Percentiles rank a stretch among this genome's conserved stretches.
Conservation (phyloP, 2,888 invertebrate species). For the Philereme transversata region DNA sequence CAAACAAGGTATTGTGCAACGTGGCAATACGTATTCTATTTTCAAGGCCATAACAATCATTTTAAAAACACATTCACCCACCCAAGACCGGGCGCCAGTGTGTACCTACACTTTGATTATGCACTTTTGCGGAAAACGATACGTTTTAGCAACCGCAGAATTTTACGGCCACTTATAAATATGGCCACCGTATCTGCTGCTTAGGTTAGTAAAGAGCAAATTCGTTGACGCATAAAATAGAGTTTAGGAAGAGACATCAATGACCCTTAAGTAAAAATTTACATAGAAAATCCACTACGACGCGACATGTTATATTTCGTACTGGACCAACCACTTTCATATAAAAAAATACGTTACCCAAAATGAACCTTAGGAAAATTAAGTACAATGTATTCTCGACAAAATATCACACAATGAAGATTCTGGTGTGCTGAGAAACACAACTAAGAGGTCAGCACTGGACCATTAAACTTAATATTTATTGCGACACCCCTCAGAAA, state of each 20-base stretch:
- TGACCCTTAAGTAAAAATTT: not conserved
- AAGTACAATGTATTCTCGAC: not conserved
- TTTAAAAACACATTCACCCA: conserved; percentile 1
- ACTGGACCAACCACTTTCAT: conserved; percentile 1
- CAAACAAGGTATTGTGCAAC: not conserved
- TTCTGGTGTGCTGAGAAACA: conserved; percentile 32
- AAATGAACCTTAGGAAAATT: not conserved
- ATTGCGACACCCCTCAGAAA: conserved; percentile 31
- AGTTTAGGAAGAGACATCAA: not conserved
- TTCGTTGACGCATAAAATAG: not conserved
- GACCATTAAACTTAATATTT: conserved; percentile 37
- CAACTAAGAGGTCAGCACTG: conserved; percentile 26
- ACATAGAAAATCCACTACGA: not conserved
- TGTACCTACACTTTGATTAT: conserved; percentile 8
- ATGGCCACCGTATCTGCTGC: not conserved
- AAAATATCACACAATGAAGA: conserved; percentile 41
- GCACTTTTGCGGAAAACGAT: conserved; percentile 11
- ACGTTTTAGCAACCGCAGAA: conserved; percentile 2
- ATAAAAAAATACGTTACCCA: not conserved
- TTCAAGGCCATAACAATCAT: conserved; percentile 3
- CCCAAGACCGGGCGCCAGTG: not conserved
- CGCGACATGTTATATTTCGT: not conserved
- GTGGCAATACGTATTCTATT: conserved; percentile 13
- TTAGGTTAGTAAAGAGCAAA: not conserved
- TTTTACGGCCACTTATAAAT: conserved; percentile 4